Percentiles rank a stretch among this genome's conserved stretches.
phyloP scores from a whole-genome alignment of 2,888 invertebrate genomes.

The Ptychoptera albimana region DNA sequence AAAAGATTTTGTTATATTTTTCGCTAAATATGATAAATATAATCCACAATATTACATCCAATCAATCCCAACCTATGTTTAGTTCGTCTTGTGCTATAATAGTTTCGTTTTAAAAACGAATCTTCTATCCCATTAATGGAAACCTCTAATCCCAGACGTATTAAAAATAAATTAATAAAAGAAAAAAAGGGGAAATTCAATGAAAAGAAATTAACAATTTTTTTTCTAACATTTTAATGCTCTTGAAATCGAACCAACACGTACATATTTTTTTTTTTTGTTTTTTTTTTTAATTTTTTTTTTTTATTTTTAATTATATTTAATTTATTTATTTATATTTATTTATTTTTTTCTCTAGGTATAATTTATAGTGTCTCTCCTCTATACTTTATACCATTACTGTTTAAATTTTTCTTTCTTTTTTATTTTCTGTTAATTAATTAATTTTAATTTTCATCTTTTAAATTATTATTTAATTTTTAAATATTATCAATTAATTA shows the following conservation, averaged over 20 bases:
- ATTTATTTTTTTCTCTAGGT: neutral
- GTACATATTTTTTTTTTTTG: constrained; percentile 15
- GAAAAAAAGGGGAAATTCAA: neutral
- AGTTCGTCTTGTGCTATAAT: too few relatives aligned
- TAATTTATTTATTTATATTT: constrained; percentile 2
- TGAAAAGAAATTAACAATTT: constrained; percentile 8
- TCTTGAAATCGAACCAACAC: constrained; percentile 21
- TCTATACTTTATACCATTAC: neutral
- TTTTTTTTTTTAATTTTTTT: constrained; percentile 3
- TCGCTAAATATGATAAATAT: too few relatives aligned
- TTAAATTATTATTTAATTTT: neutral
- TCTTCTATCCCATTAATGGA: too few relatives aligned
- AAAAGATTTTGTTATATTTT: too few relatives aligned
- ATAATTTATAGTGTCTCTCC: neutral
- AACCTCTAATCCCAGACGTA: too few relatives aligned
- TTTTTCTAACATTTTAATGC: constrained; percentile 21
- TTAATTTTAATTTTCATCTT: constrained; percentile 2
- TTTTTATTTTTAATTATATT: constrained; percentile 5
- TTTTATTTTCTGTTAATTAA: neutral
- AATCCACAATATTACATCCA: too few relatives aligned
- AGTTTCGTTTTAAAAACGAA: too few relatives aligned
- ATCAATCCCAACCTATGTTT: too few relatives aligned
- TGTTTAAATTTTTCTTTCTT: constrained; percentile 1
- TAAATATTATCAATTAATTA: neutral
- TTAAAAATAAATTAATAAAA: neutral